phyloP scores from a whole-genome alignment of 2,113 vertebrate genomes.

The Puntigrus tetrazona region DNA sequence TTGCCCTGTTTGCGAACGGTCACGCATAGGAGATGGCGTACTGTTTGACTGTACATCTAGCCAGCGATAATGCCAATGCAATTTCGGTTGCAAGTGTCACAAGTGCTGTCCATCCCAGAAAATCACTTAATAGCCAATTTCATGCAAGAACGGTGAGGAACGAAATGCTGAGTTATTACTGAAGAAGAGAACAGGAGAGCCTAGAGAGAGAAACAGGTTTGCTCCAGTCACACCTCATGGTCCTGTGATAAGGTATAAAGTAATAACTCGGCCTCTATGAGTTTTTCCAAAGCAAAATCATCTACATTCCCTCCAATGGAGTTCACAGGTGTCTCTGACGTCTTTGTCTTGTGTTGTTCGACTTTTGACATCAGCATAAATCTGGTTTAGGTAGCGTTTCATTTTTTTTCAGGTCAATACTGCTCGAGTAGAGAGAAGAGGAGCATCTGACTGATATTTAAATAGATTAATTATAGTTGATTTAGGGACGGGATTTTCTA shows the following conservation, averaged over 20 bases:
- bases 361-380: constrained; percentile 6
- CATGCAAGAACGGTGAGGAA: constrained; percentile 72
- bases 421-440: neutral
- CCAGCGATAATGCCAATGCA: constrained; percentile 7
- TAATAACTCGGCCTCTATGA: constrained; percentile 20
- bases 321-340: constrained; percentile 56
- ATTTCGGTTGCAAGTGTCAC: constrained; percentile 55
- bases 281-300: constrained; percentile 17
- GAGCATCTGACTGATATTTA: neutral
- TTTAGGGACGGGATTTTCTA: neutral
- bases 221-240: constrained; percentile 64
- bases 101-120: constrained; percentile 57
- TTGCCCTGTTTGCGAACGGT: neutral
- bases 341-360: neutral
- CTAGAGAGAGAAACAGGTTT: constrained; percentile 54
- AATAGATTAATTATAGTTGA: neutral
- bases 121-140: constrained; percentile 74
- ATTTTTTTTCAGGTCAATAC: neutral
- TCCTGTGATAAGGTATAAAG: constrained; percentile 59
- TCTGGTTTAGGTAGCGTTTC: neutral
- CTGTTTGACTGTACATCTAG: neutral
- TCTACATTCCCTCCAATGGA: constrained; percentile 7
- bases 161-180: constrained; percentile 68
- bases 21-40: neutral
- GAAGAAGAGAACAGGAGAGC: constrained; percentile 34